These are phyloP conservation scores for Callinectes sapidus DNA, from an alignment of 2,888 invertebrate species.

Conservation along the genomic window DNA sequence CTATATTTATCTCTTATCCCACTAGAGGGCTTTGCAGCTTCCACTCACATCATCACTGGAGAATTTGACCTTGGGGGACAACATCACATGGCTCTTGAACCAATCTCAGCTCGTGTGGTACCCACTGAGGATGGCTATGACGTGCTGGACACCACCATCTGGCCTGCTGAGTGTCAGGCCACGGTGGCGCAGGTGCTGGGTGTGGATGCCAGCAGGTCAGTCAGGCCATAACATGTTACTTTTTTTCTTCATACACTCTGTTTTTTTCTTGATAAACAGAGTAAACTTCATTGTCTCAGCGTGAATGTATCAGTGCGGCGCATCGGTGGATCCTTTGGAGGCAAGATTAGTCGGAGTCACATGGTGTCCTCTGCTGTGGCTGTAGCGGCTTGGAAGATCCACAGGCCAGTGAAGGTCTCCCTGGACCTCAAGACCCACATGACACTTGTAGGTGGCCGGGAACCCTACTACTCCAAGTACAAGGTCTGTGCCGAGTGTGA, in stretches of 20 bases:
- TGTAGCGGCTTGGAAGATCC: conserved; percentile 39
- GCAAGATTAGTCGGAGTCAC: conserved; percentile 50
- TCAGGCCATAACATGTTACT: not conserved
- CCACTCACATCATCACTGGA: conserved; percentile 77
- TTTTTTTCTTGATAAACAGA: not conserved
- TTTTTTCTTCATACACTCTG: not conserved
- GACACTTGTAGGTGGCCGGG: conserved; percentile 42
- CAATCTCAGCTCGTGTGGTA: conserved; percentile 82
- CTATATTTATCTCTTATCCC: not conserved
- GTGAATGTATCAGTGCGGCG: conserved; percentile 40
- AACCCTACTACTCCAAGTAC: conserved; percentile 46
- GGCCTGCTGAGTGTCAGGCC: conserved; percentile 50
- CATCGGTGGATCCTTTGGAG: conserved; percentile 47
- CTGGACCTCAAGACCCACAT: conserved; percentile 27
- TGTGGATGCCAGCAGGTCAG: conserved; percentile 61
- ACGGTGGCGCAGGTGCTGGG: conserved; percentile 60
- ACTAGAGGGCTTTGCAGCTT: conserved; percentile 48
- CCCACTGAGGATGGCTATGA: conserved; percentile 84
- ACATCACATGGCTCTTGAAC: conserved; percentile 87
- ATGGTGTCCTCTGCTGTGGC: conserved; percentile 35
- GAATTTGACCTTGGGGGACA: conserved; percentile 79
- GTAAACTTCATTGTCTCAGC: not conserved
- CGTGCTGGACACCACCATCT: conserved; percentile 78
- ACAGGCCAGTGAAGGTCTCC: conserved; percentile 35
- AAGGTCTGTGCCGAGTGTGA: not conserved